Conservation (phyloP, 2,113 vertebrate genomes). For the Nycticorax nycticorax region DNA sequence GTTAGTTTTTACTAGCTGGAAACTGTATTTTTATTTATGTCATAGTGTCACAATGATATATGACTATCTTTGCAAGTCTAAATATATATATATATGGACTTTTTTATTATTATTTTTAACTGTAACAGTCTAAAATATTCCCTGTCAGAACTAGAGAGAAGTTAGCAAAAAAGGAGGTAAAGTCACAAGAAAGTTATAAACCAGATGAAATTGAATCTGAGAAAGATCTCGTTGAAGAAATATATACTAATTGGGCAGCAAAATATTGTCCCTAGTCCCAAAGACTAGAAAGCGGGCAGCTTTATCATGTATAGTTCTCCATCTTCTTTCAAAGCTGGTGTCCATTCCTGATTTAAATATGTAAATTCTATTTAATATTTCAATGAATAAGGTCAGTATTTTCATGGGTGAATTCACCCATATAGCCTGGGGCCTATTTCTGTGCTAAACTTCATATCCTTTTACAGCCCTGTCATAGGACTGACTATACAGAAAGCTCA, state of each 20-base stretch:
- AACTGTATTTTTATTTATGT: not conserved
- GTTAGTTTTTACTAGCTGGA: not conserved
- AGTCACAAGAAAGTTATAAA: not conserved
- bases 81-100: not conserved
- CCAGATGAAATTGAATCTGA: not conserved
- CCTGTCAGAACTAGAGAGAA: not conserved
- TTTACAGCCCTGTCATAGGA: not conserved
- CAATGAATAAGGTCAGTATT: not conserved
- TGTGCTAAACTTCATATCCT: not conserved
- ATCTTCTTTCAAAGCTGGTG: not conserved
- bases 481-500: not conserved
- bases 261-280: not conserved
- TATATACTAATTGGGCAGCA: not conserved
- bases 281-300: not conserved
- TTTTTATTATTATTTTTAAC: not conserved
- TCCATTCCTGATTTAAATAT: not conserved
- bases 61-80: not conserved
- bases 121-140: not conserved
- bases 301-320: not conserved
- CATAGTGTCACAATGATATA: not conserved
- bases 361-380: not conserved
- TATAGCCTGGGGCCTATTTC: not conserved
- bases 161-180: not conserved
- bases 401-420: not conserved
- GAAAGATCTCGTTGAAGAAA: not conserved